These are phyloP conservation scores for Alectura lathami DNA, from an alignment of 2,113 vertebrate genomes.

Conservation along the genomic window DNA sequence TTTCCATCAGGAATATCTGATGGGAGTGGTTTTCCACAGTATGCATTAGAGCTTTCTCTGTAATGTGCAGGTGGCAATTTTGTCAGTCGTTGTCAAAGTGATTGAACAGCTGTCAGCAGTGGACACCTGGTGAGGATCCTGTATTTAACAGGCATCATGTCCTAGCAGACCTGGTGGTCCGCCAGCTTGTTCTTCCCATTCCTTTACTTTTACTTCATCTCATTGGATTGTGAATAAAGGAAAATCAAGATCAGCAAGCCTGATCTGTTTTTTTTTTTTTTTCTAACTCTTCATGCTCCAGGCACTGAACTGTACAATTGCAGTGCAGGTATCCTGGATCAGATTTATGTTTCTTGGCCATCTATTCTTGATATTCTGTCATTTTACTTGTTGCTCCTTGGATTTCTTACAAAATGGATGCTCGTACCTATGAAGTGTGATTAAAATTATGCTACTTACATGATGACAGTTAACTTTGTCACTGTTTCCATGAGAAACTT, in stretches of 20 bases:
- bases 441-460: conserved; percentile 7
- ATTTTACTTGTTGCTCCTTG: conserved; percentile 20
- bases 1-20: neutral
- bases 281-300: neutral
- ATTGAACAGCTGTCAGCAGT: neutral
- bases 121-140: neutral
- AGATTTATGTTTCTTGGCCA: conserved; percentile 50
- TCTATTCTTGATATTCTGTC: conserved; percentile 23
- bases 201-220: conserved; percentile 21
- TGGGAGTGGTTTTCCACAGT: neutral
- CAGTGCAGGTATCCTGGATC: conserved; percentile 13
- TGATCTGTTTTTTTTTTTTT: neutral
- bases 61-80: neutral
- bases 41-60: neutral
- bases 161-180: neutral
- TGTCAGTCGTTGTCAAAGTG: neutral
- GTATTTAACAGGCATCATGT: neutral
- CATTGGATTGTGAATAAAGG: conserved; percentile 28
- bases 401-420: neutral
- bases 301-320: neutral
- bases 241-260: neutral
- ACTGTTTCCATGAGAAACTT: conserved; percentile 29
- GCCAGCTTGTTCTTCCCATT: neutral
- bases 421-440: conserved; percentile 21
- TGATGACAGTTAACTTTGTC: conserved; percentile 44